Evolutionary conservation across 2,888 invertebrate species (phyloP).

Genomic region (Hedychridium roseum): DNA sequence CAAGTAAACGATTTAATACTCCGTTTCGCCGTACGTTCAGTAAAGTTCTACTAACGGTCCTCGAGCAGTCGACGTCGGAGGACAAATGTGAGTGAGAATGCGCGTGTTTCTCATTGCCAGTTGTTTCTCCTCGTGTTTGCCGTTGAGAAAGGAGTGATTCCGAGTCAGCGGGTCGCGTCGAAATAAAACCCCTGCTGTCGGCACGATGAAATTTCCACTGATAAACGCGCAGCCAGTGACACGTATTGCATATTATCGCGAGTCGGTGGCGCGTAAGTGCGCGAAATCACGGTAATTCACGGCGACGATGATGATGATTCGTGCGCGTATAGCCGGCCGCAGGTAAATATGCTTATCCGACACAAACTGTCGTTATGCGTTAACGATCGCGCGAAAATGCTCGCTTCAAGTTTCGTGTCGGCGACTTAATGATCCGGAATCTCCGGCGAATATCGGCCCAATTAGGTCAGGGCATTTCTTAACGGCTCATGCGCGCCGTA

Average conservation of each 20-base stretch:
- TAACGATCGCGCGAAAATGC: conserved; percentile 32
- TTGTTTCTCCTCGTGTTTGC: too few species aligned
- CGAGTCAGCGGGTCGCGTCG: too few species aligned
- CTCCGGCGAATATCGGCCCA: conserved; percentile 42
- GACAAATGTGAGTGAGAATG: too few species aligned
- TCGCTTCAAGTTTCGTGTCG: conserved; percentile 12
- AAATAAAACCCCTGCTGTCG: conserved; percentile 12
- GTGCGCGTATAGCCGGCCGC: too few species aligned
- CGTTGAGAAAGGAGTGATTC: too few species aligned
- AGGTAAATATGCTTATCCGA: conserved; percentile 10
- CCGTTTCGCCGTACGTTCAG: too few species aligned
- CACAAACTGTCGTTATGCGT: conserved; percentile 36
- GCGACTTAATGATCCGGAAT: conserved; percentile 43
- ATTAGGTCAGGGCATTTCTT: conserved; percentile 45
- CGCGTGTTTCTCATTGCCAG: too few species aligned
- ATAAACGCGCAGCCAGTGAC: conserved; percentile 8
- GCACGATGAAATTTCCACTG: too few species aligned
- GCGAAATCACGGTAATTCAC: conserved; percentile 13
- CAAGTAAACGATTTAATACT: too few species aligned
- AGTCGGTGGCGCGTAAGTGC: conserved; percentile 6
- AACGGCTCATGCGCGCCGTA: conserved; percentile 30
- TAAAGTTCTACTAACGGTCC: too few species aligned
- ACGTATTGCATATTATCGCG: conserved; percentile 3
- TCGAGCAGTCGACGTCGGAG: too few species aligned
- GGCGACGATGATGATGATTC: conserved; percentile 17